Percentiles rank a stretch among this genome's conserved stretches.
phyloP scores from a whole-genome alignment of 2,797 vertebrate species.

The Coregonus sp. region DNA sequence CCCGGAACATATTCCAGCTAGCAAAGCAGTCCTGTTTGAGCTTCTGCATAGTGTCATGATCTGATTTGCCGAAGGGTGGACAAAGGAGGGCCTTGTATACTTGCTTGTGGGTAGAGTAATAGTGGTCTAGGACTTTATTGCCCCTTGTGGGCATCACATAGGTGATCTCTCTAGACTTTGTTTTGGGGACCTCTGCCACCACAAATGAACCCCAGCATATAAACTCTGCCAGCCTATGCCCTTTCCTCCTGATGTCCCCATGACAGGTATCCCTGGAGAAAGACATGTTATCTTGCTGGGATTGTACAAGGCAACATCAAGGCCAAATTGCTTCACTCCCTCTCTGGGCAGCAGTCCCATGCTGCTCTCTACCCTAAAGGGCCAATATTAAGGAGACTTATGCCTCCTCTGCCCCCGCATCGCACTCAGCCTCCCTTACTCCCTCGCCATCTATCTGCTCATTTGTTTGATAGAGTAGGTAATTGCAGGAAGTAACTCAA shows the following conservation, averaged over 20 bases:
- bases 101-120: too few relatives aligned
- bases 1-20: too few relatives aligned
- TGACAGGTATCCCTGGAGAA: background rate
- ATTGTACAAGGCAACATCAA: background rate
- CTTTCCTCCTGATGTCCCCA: background rate
- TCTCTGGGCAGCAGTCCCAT: background rate
- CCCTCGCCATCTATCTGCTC: conserved; percentile 20
- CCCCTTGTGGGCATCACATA: background rate
- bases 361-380: background rate
- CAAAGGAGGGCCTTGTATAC: too few relatives aligned
- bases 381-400: background rate
- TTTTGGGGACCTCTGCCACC: background rate
- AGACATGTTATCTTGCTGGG: background rate
- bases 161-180: background rate
- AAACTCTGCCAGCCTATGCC: background rate
- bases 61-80: too few relatives aligned
- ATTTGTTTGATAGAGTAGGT: conserved; percentile 42
- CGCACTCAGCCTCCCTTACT: background rate
- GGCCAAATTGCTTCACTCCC: background rate
- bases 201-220: background rate
- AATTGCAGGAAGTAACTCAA: conserved; percentile 37
- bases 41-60: too few relatives aligned
- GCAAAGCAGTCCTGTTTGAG: too few relatives aligned
- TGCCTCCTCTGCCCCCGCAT: background rate
- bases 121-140: too few relatives aligned